Evolutionary conservation across 2,113 vertebrate species (phyloP).

Genomic region (Stegostoma tigrinum): DNA sequence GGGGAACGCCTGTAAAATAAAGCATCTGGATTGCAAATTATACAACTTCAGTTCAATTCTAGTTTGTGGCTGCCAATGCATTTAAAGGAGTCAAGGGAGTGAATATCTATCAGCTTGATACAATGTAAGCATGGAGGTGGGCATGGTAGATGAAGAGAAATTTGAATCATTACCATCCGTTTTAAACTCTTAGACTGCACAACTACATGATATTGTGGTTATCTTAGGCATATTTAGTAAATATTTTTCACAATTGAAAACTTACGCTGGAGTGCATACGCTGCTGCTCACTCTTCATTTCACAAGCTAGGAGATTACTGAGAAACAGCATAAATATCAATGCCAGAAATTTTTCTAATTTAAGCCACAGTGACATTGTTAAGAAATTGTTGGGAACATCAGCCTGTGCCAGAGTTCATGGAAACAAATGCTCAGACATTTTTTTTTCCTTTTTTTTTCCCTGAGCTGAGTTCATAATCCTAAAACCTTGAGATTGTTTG

Average conservation of each 20-base stretch:
- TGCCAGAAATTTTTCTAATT: background rate
- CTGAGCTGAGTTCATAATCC: background rate
- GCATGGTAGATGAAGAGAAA: background rate
- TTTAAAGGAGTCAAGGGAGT: slow-evolving; percentile 6
- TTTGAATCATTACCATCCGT: background rate
- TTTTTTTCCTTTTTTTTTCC: no score
- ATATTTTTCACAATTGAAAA: background rate
- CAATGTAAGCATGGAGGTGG: slow-evolving; percentile 20
- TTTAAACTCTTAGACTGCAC: background rate
- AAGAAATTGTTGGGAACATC: background rate
- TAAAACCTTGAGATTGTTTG: background rate
- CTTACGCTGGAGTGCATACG: no score
- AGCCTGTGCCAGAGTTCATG: background rate
- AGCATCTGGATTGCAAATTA: slow-evolving; percentile 34
- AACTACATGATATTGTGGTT: background rate
- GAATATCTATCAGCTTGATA: background rate
- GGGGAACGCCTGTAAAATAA: background rate
- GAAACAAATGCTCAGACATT: slow-evolving; percentile 24
- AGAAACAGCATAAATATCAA: background rate
- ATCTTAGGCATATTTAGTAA: background rate
- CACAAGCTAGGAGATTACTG: background rate
- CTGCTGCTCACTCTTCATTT: background rate
- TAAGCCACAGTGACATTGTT: background rate
- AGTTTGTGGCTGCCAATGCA: slow-evolving; percentile 21
- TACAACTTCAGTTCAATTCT: background rate